Evolutionary conservation across 2,888 invertebrate genomes (phyloP).

Genomic region (Campoletis raptor): DNA sequence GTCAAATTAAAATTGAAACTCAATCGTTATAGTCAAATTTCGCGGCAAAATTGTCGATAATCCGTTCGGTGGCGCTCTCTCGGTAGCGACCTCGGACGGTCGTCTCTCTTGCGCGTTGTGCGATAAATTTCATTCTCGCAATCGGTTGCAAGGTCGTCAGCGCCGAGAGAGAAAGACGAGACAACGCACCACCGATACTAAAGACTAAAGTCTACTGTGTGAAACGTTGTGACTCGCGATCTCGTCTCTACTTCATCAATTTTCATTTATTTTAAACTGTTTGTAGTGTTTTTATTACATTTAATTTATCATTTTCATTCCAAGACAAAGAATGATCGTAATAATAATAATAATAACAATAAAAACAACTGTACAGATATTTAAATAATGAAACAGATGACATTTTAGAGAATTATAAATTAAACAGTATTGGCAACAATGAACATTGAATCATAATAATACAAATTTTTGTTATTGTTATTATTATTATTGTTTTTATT

Average conservation of each 20-base stretch:
- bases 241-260: constrained; percentile 25
- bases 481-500: not conserved
- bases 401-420: not conserved
- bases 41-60: constrained; percentile 49
- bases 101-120: not conserved
- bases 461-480: not conserved
- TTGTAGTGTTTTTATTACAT: not conserved
- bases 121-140: constrained; percentile 61
- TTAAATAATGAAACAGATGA: not conserved
- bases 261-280: constrained; percentile 2
- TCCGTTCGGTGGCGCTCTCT: constrained; percentile 67
- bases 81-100: constrained; percentile 34
- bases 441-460: not conserved
- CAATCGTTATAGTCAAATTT: constrained; percentile 47
- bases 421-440: not conserved
- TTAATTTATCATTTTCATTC: not conserved
- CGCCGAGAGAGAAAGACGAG: constrained; percentile 24
- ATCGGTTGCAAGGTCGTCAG: constrained; percentile 64
- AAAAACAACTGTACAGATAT: not conserved
- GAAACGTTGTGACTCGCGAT: constrained; percentile 50
- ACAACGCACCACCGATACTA: constrained; percentile 15
- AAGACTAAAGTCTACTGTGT: constrained; percentile 53
- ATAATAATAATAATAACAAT: not conserved
- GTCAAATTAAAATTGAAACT: not conserved
- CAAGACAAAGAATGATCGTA: not conserved